Evolutionary conservation across 2,797 vertebrate genomes (phyloP), one percentile per base, ranked within the genome.

Genomic region (Mastacembelus armatus): DNA sequence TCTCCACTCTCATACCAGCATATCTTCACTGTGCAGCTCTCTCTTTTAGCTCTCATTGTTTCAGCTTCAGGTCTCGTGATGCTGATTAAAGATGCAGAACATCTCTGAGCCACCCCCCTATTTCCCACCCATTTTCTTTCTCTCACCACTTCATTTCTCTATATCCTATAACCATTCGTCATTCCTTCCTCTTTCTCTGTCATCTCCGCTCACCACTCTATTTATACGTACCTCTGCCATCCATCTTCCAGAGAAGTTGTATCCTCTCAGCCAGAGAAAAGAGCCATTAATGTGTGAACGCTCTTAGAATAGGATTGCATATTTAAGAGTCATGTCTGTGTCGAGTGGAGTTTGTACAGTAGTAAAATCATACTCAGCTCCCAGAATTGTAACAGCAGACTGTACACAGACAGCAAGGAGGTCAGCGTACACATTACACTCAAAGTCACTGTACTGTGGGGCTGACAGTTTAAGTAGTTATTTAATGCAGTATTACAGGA

Each of bases 161-260:
- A 68, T 57, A 78, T 90, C 86, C 89, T 74, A 58, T 74, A 63
- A 71, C 78, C 64, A 89, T 89, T 82, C 64, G 52, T 90, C 78
- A 80, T 68, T 33, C 30, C 63, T 58, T 63, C 29, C 58, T 50
- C 32, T 56, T 42, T 40, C 66, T 60, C 39, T 55, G 77, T 75
- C 79, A 75, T 65, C 56, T 62, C 67, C 2, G 22, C 54, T 78
- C 63, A 59, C 68, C 33, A 4, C 58, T 86, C 87, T 92, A 92
- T 89, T 85, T 87, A 85, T 89, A 89, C 66, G 59, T 38, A 66
- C 70, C 77, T 81, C 73, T 64, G 39, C 77, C 87, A 88, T 93
- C 77, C 77, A 82, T 90, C 88, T 90, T 89, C 72, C 62, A 39
- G 49, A 84, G 60, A 65, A 62, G 76, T 80, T 65, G 54, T 44